Evolutionary conservation across 1,140 invertebrate genomes (phyloP).

Genomic region (Littorina saxatilis): DNA sequence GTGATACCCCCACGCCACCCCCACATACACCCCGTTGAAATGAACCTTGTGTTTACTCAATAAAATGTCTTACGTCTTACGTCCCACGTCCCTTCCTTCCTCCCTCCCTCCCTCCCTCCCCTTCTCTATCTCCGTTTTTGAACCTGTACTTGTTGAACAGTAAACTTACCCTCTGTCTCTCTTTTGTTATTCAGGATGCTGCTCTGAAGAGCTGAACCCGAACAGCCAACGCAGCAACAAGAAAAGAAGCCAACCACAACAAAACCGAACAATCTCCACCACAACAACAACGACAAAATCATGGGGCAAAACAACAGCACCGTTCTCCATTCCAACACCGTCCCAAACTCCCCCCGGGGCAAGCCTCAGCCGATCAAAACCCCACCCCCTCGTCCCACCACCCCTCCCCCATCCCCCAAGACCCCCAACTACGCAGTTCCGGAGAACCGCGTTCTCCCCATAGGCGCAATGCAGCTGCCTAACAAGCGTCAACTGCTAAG

Average conservation of each 20-base stretch:
- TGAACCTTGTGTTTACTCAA: too few species aligned
- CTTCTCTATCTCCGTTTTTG: background rate
- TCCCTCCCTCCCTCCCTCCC: background rate
- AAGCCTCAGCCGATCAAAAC: background rate
- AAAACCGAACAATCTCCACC: background rate
- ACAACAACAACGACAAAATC: background rate
- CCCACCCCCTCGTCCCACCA: conserved; percentile 33
- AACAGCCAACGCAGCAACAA: background rate
- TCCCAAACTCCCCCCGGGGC: background rate
- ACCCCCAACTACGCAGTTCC: conserved; percentile 51
- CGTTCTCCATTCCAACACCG: background rate
- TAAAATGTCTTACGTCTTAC: too few species aligned
- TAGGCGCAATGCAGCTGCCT: conserved; percentile 35
- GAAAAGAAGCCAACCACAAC: background rate
- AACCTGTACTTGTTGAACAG: background rate
- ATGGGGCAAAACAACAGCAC: conserved; percentile 35
- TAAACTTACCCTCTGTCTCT: too few species aligned
- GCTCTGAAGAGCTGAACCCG: background rate
- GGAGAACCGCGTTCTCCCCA: conserved; percentile 56
- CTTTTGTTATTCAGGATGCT: background rate
- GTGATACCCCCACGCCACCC: too few species aligned
- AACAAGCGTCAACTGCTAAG: conserved; percentile 43
- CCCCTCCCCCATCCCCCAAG: conserved; percentile 40
- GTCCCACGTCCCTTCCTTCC: too few species aligned
- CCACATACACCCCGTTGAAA: too few species aligned